Evolutionary conservation across 2,797 vertebrate genomes (phyloP).

Genomic region (Enteromius thamalakanensis): DNA sequence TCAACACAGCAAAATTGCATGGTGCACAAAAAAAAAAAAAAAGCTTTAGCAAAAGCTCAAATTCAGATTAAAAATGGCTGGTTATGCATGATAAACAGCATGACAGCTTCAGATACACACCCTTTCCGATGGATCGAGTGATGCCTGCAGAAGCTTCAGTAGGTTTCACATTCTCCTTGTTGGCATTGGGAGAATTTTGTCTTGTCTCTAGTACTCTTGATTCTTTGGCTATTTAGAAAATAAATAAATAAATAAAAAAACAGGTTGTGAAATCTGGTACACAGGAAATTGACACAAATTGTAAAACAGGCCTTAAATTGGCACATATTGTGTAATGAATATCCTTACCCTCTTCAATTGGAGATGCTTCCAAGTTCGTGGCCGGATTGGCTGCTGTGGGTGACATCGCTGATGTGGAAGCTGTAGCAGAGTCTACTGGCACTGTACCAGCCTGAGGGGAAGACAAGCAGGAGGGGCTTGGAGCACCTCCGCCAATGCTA

Average conservation of each 20-base stretch:
- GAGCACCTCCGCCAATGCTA: constrained; percentile 79
- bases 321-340: neutral
- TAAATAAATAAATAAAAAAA: constrained; percentile 30
- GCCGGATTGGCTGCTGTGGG: constrained; percentile 90
- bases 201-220: constrained; percentile 92
- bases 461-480: constrained; percentile 83
- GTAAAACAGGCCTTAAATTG: neutral
- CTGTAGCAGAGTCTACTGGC: constrained; percentile 83
- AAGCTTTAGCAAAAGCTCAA: constrained; percentile 13
- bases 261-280: neutral
- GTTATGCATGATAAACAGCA: neutral
- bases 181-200: constrained; percentile 89
- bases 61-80: neutral
- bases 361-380: constrained; percentile 86
- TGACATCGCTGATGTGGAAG: constrained; percentile 85
- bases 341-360: constrained; percentile 85
- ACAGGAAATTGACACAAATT: neutral
- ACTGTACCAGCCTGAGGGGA: constrained; percentile 88
- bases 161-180: constrained; percentile 92
- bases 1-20: neutral
- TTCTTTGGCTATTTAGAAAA: constrained; percentile 86
- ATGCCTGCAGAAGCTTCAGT: constrained; percentile 86
- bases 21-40: neutral
- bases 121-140: constrained; percentile 91
- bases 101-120: constrained; percentile 71